These are phyloP conservation scores for Nemopilema nomurai DNA, from an alignment of 30 jellyfish, hydroid and myxozoan species.

Conservation along the genomic window DNA sequence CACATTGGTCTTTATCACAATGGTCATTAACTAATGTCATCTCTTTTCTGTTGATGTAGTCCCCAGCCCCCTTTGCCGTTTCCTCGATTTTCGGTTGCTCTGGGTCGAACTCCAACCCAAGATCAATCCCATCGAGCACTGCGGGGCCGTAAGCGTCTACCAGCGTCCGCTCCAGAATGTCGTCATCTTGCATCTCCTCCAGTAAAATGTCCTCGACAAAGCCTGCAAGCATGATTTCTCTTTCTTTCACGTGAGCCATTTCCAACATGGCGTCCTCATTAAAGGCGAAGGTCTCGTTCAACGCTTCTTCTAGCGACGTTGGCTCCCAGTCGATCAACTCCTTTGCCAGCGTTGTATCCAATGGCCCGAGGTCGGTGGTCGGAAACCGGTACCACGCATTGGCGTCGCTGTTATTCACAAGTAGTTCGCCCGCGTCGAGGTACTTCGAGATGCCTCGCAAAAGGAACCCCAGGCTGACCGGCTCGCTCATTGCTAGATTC, in stretches of 20 bases:
- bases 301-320: constrained; percentile 63
- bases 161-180: constrained; percentile 56
- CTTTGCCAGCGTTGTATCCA: constrained; percentile 69
- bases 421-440: constrained; percentile 24
- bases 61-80: not conserved
- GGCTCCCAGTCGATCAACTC: constrained; percentile 66
- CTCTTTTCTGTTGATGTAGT: constrained; percentile 34
- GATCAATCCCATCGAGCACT: constrained; percentile 83
- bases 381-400: constrained; percentile 93
- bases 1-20: constrained; percentile 33
- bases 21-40: constrained; percentile 2
- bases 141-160: constrained; percentile 77
- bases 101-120: constrained; percentile 72
- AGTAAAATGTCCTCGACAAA: constrained; percentile 82
- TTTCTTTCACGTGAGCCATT: constrained; percentile 58
- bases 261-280: constrained; percentile 94
- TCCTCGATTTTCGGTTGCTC: constrained; percentile 59
- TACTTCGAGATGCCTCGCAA: constrained; percentile 40
- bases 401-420: constrained; percentile 52
- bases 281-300: constrained; percentile 69
- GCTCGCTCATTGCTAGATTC: constrained; percentile 82
- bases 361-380: constrained; percentile 78
- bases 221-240: constrained; percentile 85
- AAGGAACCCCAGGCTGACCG: constrained; percentile 51
- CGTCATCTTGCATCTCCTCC: constrained; percentile 79